Evolutionary conservation across 2,888 invertebrate genomes (phyloP).

Genomic region (Folsomia manolachei): DNA sequence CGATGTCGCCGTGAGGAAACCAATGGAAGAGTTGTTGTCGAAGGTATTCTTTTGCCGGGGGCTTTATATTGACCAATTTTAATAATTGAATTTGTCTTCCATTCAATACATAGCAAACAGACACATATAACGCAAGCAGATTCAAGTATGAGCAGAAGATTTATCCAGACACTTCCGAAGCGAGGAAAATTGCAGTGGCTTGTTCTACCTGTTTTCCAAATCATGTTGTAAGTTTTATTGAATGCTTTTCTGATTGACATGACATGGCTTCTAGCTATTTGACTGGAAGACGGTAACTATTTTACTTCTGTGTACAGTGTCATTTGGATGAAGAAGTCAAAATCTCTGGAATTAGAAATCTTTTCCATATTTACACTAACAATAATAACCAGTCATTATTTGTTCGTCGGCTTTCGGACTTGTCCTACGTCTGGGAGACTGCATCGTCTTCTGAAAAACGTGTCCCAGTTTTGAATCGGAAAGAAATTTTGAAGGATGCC

Average conservation of each 20-base stretch:
- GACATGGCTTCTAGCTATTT: too few relatives aligned
- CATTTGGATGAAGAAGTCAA: conserved; percentile 14
- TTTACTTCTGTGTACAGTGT: too few relatives aligned
- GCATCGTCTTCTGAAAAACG: background rate
- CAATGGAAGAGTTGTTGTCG: background rate
- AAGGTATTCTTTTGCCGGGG: background rate
- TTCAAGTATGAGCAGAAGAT: conserved; percentile 10
- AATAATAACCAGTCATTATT: background rate
- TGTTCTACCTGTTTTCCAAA: conserved; percentile 24
- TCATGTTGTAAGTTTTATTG: conserved; percentile 21
- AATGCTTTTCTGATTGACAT: too few relatives aligned
- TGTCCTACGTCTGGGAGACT: conserved; percentile 3
- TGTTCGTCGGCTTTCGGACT: background rate
- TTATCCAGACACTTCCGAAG: conserved; percentile 7
- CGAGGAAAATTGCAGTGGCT: conserved; percentile 20
- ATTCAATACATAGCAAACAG: conserved; percentile 6
- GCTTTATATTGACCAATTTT: background rate
- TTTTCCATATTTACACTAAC: background rate
- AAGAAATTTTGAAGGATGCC: background rate
- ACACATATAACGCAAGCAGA: background rate
- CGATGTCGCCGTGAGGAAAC: background rate
- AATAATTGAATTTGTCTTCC: too few relatives aligned
- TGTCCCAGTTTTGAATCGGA: background rate
- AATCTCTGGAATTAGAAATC: conserved; percentile 4
- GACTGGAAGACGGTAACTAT: too few relatives aligned